Evolutionary conservation across 2,888 invertebrate genomes (phyloP), one percentile per base, ranked within the genome.

Genomic region (Spodoptera exigua): DNA sequence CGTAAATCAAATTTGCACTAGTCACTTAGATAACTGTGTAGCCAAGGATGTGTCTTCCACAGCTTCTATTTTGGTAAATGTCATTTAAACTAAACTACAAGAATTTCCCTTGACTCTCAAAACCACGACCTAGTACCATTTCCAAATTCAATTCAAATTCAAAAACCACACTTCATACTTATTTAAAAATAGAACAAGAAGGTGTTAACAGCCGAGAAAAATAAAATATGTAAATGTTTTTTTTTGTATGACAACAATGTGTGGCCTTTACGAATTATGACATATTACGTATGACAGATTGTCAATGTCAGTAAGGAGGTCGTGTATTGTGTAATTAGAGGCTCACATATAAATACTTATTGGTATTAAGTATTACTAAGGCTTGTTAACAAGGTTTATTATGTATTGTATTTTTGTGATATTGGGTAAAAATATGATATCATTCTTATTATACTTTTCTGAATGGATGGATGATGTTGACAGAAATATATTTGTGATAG

Each of bases 241-340:
- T 55, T 51, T 60, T 54, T 46, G 57, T 68, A 52, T 65, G 47
- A 27, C 67, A 60, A 71, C 55, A 60, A 55, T 52, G 7, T 13
- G 27, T 71, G 72, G 37, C 69, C 69, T 69, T 41, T 14, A 65
- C n/a, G n/a, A 47, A 56, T 58, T 64, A 53, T 73, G 70, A 75
- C 61, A 73, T 69, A 77, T 69, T 17, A 49, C 21, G 68, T 70
- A 61, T 74, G 75, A 76, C 76, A 70, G 63, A 74, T 75, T 60
- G 60, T 67, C 81, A 82, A 80, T 80, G 82, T 76, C 82, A 16
- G 1, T 16, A 35, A 10, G 53, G 73, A 75, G 79, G 76, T 44
- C 69, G 46, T n/a, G 41, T 40, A 68, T 57, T 71, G 74, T 76
- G 67, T 76, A 68, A 66, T 60, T 52, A 55, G 39, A 44, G 59